Evolutionary conservation across 2,113 vertebrate genomes (phyloP).

Genomic region (Xenopus laevis): DNA sequence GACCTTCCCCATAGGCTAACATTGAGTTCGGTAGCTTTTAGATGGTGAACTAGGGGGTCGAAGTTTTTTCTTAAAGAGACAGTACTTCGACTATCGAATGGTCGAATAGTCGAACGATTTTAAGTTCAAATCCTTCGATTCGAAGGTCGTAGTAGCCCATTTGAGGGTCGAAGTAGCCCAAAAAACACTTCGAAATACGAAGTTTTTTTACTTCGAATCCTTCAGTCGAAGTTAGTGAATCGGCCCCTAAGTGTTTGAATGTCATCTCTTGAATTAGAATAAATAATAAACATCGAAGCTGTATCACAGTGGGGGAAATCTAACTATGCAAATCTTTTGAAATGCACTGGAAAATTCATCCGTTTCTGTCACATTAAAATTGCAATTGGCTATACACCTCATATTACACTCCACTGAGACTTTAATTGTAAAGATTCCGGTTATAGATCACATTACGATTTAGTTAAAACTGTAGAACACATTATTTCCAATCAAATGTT

Average conservation of each 20-base stretch:
- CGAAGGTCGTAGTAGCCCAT: no score
- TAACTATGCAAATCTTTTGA: conserved; percentile 76
- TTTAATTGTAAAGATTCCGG: conserved; percentile 83
- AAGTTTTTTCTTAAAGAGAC: no score
- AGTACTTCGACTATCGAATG: no score
- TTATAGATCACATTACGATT: conserved; percentile 83
- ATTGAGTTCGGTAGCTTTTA: no score
- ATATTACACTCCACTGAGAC: conserved; percentile 72
- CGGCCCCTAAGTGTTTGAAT: conserved; percentile 71
- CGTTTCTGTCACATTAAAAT: conserved; percentile 77
- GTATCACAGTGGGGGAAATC: conserved; percentile 76
- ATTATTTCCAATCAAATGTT: conserved; percentile 83
- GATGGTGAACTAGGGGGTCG: no score
- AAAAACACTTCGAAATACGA: no score
- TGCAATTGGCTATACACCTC: conserved; percentile 75
- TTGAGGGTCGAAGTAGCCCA: no score
- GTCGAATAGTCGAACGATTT: no score
- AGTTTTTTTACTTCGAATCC: no score
- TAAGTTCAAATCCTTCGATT: no score
- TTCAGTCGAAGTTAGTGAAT: no score
- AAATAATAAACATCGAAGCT: conserved; percentile 80
- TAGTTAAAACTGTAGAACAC: conserved; percentile 82
- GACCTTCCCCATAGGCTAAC: no score
- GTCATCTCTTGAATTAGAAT: conserved; percentile 73
- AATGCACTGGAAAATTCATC: conserved; percentile 68